Evolutionary conservation across 2,888 invertebrate genomes (phyloP), one percentile per base, ranked within the genome.

Genomic region (Polydrusus pterygomalis): DNA sequence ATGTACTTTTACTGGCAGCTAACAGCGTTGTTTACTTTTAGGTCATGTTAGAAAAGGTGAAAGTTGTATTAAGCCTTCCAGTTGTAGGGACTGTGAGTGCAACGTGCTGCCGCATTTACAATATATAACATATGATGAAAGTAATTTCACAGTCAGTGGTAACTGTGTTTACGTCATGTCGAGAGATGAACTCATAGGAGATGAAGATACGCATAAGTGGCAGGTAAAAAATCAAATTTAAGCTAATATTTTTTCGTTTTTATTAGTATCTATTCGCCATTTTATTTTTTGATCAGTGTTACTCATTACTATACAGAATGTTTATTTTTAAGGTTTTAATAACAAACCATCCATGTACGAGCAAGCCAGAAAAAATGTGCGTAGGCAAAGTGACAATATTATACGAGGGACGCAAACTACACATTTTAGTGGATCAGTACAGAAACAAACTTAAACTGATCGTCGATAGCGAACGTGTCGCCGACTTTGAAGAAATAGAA

Each of bases 91-190:
- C 85, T 96, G 96, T 89, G 87, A 91, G 88, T 92, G 88, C 77
- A 87, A 93, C 80, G 93, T 94, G 0, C 90, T 93, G 76, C 96
- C 96, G 0, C 92, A 94, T 65, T 92, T 95, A 0, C 94, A 95
- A 83, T 96, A 95, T 86, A 90, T 92, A 74, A 95, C 94, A 34
- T 97, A 96, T 84, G 97, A 97, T 85, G 92, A 93, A 20, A 92
- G 91, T 77, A 93, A 94, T 82, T 93, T 94, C 80, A 94, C 94
- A 0, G 94, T 95, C 86, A 92, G 93, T 79, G 95, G 95, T 6
- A 95, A 95, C 85, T 97, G 97, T 86, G 95, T 95, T 0, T 96
- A 96, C 85, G 89, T 96, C 34, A 91, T 96, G 67, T 93, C 95
- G 0, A 88, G 93, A 40, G 93, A 94, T 86, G 87, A 89, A 62